phyloP scores from a whole-genome alignment of 2,888 invertebrate genomes.

The Cepaea hortensis region DNA sequence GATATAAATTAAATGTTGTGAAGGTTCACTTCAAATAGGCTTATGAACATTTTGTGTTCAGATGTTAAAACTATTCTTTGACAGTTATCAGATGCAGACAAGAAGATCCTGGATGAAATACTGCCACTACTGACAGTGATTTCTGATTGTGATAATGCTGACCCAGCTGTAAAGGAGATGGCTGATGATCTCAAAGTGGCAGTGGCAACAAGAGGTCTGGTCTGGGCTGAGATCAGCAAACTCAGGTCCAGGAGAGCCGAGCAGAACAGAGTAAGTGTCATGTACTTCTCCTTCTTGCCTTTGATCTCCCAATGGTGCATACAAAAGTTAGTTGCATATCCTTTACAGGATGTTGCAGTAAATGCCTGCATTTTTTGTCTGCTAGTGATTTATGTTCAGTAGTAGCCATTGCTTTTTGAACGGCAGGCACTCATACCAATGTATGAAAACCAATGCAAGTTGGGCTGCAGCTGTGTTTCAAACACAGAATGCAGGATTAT shows the following conservation, averaged over 20 bases:
- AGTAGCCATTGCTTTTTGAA: not conserved
- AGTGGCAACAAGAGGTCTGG: constrained; percentile 73
- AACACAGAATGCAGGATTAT: too few species aligned
- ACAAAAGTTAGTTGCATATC: too few species aligned
- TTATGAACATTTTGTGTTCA: too few species aligned
- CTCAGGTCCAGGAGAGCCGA: not conserved
- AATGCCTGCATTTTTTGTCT: not conserved
- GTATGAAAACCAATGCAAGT: too few species aligned
- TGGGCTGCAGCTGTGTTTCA: too few species aligned
- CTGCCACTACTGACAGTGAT: constrained; percentile 69
- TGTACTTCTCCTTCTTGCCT: not conserved
- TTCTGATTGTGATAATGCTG: constrained; percentile 60
- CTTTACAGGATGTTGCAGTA: too few species aligned
- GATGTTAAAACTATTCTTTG: not conserved
- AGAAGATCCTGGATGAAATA: constrained; percentile 62
- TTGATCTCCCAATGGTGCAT: too few species aligned
- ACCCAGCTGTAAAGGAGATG: constrained; percentile 67
- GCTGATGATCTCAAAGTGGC: constrained; percentile 73
- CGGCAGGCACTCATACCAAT: too few species aligned
- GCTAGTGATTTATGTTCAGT: not conserved
- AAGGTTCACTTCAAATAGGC: too few species aligned
- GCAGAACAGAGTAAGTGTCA: not conserved
- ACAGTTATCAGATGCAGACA: constrained; percentile 65
- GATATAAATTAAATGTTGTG: too few species aligned
- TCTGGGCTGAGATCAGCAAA: constrained; percentile 62